Percentiles rank a stretch among this genome's conserved stretches.
These are phyloP conservation scores for Sepiola atlantica DNA, from an alignment of 2,888 invertebrate species.

Conservation along the genomic window DNA sequence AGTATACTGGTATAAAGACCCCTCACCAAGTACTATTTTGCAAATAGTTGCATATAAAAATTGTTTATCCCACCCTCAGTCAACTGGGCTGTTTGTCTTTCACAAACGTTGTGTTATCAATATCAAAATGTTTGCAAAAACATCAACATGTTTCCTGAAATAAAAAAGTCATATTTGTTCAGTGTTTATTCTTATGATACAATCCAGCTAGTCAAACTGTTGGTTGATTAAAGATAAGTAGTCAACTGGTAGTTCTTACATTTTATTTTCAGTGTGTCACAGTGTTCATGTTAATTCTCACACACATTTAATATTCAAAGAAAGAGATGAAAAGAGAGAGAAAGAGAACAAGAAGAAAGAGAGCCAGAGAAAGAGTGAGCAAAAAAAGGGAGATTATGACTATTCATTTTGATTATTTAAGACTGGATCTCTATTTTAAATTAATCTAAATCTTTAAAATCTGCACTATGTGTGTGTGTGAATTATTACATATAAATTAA, in stretches of 20 bases:
- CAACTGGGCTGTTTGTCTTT: neutral
- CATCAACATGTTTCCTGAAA: neutral
- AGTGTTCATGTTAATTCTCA: neutral
- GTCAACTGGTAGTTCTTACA: neutral
- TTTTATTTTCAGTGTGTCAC: neutral
- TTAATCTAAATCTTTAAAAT: neutral
- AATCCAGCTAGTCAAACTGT: neutral
- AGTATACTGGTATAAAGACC: too few relatives aligned
- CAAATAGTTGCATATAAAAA: too few relatives aligned
- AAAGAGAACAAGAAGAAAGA: too few relatives aligned
- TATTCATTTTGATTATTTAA: neutral
- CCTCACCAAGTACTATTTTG: too few relatives aligned
- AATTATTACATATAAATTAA: too few relatives aligned
- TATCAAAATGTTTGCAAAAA: neutral
- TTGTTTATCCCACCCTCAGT: too few relatives aligned
- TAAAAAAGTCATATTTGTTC: neutral
- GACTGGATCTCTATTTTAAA: neutral
- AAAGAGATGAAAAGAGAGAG: too few relatives aligned
- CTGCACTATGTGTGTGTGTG: neutral
- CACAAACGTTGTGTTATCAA: neutral
- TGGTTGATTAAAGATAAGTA: neutral
- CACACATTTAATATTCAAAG: neutral
- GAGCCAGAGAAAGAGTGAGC: neutral
- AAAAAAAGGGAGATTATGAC: neutral
- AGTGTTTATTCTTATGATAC: neutral